These are phyloP conservation scores for Mirza zaza DNA, from an alignment of 2,113 vertebrate genomes.

Conservation along the genomic window DNA sequence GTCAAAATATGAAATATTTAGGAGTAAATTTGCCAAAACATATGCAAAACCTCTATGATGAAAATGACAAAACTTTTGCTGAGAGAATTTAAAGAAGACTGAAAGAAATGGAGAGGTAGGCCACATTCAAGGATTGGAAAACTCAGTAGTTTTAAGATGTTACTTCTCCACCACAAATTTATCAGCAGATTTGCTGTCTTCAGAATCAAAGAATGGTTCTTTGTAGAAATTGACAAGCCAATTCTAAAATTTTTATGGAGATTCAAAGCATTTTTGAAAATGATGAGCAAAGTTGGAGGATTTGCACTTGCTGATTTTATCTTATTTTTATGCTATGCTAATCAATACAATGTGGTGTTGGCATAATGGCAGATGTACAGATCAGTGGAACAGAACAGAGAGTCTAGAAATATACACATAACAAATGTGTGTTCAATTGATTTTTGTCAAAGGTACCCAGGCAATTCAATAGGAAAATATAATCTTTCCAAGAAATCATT, in stretches of 20 bases:
- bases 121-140: not conserved
- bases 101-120: not conserved
- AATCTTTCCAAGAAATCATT: not conserved
- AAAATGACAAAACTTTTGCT: not conserved
- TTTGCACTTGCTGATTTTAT: not conserved
- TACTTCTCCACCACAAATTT: not conserved
- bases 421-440: not conserved
- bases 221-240: not conserved
- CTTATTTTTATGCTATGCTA: constrained; percentile 16
- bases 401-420: not conserved
- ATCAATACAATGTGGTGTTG: not conserved
- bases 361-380: not conserved
- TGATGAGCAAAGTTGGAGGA: not conserved
- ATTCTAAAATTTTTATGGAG: not conserved
- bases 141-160: not conserved
- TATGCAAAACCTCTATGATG: not conserved
- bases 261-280: not conserved
- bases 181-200: not conserved
- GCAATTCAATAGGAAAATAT: not conserved
- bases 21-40: not conserved
- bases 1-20: not conserved
- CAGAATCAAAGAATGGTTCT: not conserved
- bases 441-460: not conserved
- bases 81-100: not conserved
- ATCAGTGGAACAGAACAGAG: not conserved